These are phyloP conservation scores for Apis florea DNA, from an alignment of 1,140 invertebrate species.

Conservation along the genomic window DNA sequence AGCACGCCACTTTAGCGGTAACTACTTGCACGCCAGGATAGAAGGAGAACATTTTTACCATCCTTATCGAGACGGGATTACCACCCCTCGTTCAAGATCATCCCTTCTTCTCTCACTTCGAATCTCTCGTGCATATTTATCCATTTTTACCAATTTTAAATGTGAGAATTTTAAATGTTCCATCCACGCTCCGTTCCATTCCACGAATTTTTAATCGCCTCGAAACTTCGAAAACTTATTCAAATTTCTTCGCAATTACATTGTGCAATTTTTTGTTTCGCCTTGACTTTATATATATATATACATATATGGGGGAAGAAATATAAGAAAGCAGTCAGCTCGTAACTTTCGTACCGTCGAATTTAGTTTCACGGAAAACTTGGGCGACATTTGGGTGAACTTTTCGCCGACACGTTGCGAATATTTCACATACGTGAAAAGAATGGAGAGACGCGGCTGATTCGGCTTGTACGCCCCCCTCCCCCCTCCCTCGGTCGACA, in stretches of 20 bases:
- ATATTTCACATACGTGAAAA: constrained; percentile 52
- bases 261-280: constrained; percentile 2
- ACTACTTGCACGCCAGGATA: constrained; percentile 23
- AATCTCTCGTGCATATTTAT: constrained; percentile 17
- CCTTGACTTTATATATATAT: not conserved
- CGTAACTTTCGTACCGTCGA: constrained; percentile 46
- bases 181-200: too few species aligned
- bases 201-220: too few species aligned
- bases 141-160: too few species aligned
- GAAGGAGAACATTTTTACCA: not conserved
- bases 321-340: constrained; percentile 1
- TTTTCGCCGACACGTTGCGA: constrained; percentile 39
- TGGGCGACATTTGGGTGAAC: constrained; percentile 26
- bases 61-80: constrained; percentile 38
- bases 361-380: constrained; percentile 50
- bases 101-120: not conserved
- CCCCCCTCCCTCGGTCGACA: not conserved
- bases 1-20: constrained; percentile 47
- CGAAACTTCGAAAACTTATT: not conserved
- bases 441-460: constrained; percentile 30
- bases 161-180: too few species aligned
- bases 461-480: not conserved
- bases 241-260: constrained; percentile 6
- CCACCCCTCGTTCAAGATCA: not conserved
- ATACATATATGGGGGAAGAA: too few species aligned